A percentile compares a stretch with the other conserved stretches of the same genome.
These are phyloP conservation scores for Crotalus helleri DNA, from an alignment of 2,113 vertebrate species.

Conservation along the genomic window DNA sequence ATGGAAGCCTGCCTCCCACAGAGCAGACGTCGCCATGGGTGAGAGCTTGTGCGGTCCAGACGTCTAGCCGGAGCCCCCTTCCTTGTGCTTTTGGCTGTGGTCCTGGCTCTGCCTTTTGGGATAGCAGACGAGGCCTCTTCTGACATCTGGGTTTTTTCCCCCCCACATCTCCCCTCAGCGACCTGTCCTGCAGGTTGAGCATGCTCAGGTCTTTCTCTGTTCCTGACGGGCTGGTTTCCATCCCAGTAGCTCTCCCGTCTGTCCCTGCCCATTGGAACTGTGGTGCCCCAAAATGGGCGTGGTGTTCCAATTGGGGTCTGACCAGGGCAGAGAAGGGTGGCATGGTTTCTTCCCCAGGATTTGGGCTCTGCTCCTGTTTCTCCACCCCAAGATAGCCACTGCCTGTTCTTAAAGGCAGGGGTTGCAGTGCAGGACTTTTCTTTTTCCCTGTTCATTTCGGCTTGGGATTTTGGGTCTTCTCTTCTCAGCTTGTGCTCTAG, in stretches of 20 bases:
- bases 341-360: not conserved
- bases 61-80: not conserved
- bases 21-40: not conserved
- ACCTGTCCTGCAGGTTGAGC: not conserved
- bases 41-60: not conserved
- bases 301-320: not conserved
- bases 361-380: not conserved
- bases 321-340: not conserved
- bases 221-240: not conserved
- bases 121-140: not conserved
- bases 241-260: not conserved
- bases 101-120: not conserved
- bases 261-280: not conserved
- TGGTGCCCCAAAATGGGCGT: not conserved
- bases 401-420: not conserved
- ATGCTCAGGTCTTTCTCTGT: not conserved
- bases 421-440: not conserved
- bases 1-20: not conserved
- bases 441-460: not conserved
- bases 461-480: not conserved
- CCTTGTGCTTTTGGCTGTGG: not conserved
- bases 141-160: not conserved
- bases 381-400: not conserved
- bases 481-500: not conserved
- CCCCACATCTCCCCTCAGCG: not conserved